Conservation (phyloP, 2,113 vertebrate species). For the Corythornis madagascariensis region DNA sequence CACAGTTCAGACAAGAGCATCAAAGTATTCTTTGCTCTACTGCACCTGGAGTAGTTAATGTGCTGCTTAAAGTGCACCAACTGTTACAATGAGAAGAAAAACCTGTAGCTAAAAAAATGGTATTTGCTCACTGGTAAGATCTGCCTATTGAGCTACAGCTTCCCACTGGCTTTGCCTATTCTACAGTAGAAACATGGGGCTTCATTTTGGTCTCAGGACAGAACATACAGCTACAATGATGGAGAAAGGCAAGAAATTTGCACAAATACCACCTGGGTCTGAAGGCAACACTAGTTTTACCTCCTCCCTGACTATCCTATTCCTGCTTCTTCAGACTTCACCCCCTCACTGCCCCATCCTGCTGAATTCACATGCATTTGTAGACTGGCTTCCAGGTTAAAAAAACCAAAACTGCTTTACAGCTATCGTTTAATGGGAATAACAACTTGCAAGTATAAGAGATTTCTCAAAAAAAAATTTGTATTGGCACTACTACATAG, state of each 20-base stretch:
- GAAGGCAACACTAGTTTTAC: background rate
- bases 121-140: background rate
- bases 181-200: background rate
- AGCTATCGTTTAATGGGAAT: background rate
- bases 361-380: background rate
- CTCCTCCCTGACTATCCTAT: background rate
- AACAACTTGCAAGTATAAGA: background rate
- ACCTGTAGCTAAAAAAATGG: background rate
- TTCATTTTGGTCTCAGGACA: background rate
- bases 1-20: background rate
- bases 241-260: background rate
- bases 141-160: background rate
- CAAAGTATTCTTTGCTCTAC: background rate
- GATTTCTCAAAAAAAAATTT: background rate
- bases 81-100: background rate
- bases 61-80: background rate
- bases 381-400: background rate
- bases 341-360: fast-evolving
- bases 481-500: background rate
- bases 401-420: background rate
- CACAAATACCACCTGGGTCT: background rate
- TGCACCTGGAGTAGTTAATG: background rate
- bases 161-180: background rate
- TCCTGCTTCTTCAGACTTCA: background rate
- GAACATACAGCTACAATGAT: background rate